Percentiles rank a stretch among this genome's conserved stretches.
phyloP scores from a whole-genome alignment of 2,797 vertebrate genomes.

The Anguilla obscura region DNA sequence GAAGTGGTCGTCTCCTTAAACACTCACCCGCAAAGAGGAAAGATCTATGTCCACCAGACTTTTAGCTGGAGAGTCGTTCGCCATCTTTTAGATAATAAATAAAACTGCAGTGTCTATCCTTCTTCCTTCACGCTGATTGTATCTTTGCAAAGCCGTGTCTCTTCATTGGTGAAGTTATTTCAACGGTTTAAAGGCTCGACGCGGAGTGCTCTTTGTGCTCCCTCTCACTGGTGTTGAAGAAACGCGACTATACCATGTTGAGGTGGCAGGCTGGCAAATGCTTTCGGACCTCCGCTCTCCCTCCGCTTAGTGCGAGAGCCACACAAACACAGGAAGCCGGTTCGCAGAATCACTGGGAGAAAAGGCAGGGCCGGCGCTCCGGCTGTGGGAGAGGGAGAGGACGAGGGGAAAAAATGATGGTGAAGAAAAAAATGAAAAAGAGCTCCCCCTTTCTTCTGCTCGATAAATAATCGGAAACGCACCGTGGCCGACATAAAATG shows the following conservation, averaged over 20 bases:
- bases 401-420: slow-evolving; percentile 35
- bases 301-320: slow-evolving; percentile 30
- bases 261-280: slow-evolving; percentile 68
- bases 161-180: slow-evolving; percentile 66
- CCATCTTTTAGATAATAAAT: slow-evolving; percentile 79
- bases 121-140: slow-evolving; percentile 56
- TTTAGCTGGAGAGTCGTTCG: slow-evolving; percentile 96
- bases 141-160: slow-evolving; percentile 53
- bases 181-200: slow-evolving; percentile 36
- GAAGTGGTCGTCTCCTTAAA: slow-evolving; percentile 39
- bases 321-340: slow-evolving; percentile 71
- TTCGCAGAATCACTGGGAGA: slow-evolving; percentile 59
- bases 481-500: slow-evolving; percentile 12
- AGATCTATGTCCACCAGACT: slow-evolving; percentile 98
- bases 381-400: slow-evolving; percentile 40
- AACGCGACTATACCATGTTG: slow-evolving; percentile 80
- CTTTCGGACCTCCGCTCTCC: slow-evolving; percentile 30
- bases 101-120: slow-evolving; percentile 35
- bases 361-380: slow-evolving; percentile 56
- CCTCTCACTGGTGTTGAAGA: slow-evolving; percentile 49
- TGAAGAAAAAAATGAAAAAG: slow-evolving; percentile 54
- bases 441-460: slow-evolving; percentile 62
- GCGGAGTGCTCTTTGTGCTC: slow-evolving; percentile 53
- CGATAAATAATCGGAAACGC: slow-evolving; percentile 68
- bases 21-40: slow-evolving; percentile 89